phyloP scores from a whole-genome alignment of 2,888 invertebrate species.

The Plemyria rubiginata region DNA sequence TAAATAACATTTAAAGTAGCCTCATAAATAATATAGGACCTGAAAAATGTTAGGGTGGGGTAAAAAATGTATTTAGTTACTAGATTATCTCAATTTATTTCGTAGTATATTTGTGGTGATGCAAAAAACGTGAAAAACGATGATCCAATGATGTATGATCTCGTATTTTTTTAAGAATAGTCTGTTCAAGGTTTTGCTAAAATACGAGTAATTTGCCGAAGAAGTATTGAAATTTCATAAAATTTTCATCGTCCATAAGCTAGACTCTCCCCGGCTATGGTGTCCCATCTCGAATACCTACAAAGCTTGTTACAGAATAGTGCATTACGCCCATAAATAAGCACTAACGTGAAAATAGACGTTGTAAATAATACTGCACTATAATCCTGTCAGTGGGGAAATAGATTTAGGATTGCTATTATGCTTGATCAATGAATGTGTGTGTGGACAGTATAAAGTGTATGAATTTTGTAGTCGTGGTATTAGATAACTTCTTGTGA shows the following conservation, averaged over 20 bases:
- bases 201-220: too few species aligned
- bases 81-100: too few species aligned
- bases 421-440: slow-evolving; percentile 18
- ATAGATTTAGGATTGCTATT: slow-evolving; percentile 31
- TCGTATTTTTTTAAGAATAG: too few species aligned
- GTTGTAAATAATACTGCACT: slow-evolving; percentile 38
- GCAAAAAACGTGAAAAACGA: too few species aligned
- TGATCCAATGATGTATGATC: too few species aligned
- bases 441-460: slow-evolving; percentile 13
- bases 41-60: too few species aligned
- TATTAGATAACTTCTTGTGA: too few species aligned
- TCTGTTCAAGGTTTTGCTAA: too few species aligned
- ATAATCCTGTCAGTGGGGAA: slow-evolving; percentile 37
- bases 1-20: neutral
- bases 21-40: neutral
- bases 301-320: slow-evolving; percentile 35
- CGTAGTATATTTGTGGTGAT: too few species aligned
- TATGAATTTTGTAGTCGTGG: slow-evolving; percentile 8
- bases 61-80: too few species aligned
- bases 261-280: neutral
- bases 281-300: slow-evolving; percentile 34
- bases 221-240: too few species aligned
- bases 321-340: slow-evolving; percentile 38
- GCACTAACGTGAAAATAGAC: slow-evolving; percentile 37
- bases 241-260: slow-evolving; percentile 6